These are phyloP conservation scores for Drosophila ambigua DNA, from an alignment of 1,140 invertebrate genomes.

Conservation along the genomic window DNA sequence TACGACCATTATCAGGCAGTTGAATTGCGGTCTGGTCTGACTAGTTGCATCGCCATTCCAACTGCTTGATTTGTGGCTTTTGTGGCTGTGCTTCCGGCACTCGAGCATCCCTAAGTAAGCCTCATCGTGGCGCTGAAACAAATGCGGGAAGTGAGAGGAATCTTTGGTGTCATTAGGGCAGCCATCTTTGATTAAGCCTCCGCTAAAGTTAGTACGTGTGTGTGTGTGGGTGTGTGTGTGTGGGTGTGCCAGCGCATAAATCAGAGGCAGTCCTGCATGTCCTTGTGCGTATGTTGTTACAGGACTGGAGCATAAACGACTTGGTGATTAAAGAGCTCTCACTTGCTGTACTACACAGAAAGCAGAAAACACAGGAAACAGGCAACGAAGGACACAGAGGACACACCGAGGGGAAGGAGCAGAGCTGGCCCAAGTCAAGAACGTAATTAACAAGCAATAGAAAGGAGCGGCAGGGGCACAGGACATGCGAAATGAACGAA, in stretches of 20 bases:
- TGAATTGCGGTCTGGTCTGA: too few species aligned
- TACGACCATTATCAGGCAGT: too few species aligned
- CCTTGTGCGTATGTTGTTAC: neutral
- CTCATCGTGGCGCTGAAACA: neutral
- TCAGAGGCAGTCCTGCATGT: constrained; percentile 18
- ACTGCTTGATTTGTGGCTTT: too few species aligned
- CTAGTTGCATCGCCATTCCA: too few species aligned
- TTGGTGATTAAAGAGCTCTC: constrained; percentile 33
- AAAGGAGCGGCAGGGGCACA: neutral
- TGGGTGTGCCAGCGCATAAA: constrained; percentile 34
- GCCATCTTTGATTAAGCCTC: constrained; percentile 26
- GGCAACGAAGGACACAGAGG: neutral
- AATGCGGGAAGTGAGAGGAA: constrained; percentile 2
- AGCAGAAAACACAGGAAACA: constrained; percentile 13
- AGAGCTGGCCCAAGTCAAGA: constrained; percentile 30
- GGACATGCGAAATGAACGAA: constrained; percentile 52
- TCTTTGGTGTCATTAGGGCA: constrained; percentile 35
- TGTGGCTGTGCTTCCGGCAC: too few species aligned
- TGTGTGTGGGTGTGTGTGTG: constrained; percentile 25
- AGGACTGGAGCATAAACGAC: constrained; percentile 12
- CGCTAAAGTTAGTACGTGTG: constrained; percentile 19
- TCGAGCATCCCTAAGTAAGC: too few species aligned
- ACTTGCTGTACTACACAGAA: constrained; percentile 18
- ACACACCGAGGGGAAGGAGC: neutral
- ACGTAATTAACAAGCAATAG: constrained; percentile 52